phyloP scores from a whole-genome alignment of 1,140 invertebrate genomes.

The Hyphantria cunea region DNA sequence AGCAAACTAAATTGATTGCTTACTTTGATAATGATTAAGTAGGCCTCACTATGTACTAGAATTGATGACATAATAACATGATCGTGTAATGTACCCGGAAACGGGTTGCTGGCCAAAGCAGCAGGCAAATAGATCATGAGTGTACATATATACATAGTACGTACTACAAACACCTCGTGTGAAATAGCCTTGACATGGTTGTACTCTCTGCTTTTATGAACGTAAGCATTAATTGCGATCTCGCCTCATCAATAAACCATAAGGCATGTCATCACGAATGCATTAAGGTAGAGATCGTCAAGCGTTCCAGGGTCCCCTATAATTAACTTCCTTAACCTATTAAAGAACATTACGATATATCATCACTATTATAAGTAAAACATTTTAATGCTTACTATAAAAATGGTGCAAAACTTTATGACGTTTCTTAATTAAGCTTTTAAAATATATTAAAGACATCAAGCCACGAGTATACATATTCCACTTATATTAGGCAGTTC shows the following conservation, averaged over 20 bases:
- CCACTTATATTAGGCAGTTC: too few relatives aligned
- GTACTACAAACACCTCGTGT: constrained; percentile 31
- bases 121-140: constrained; percentile 18
- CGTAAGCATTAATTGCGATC: constrained; percentile 58
- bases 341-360: constrained; percentile 16
- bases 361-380: constrained; percentile 3
- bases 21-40: not conserved
- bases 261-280: constrained; percentile 47
- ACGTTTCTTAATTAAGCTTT: constrained; percentile 7
- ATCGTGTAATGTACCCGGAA: constrained; percentile 51
- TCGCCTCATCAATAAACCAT: constrained; percentile 55
- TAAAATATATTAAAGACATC: constrained; percentile 5
- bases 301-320: constrained; percentile 51
- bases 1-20: constrained; percentile 8
- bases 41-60: not conserved
- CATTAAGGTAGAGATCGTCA: constrained; percentile 43
- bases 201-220: constrained; percentile 46
- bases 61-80: not conserved
- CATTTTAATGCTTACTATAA: not conserved
- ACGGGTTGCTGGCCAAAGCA: constrained; percentile 52
- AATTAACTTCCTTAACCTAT: constrained; percentile 51
- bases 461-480: too few relatives aligned
- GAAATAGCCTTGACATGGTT: constrained; percentile 63
- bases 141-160: not conserved
- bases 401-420: not conserved